These are phyloP conservation scores for Coregonus clupeaformis DNA, from an alignment of 2,113 vertebrate genomes.

Conservation along the genomic window DNA sequence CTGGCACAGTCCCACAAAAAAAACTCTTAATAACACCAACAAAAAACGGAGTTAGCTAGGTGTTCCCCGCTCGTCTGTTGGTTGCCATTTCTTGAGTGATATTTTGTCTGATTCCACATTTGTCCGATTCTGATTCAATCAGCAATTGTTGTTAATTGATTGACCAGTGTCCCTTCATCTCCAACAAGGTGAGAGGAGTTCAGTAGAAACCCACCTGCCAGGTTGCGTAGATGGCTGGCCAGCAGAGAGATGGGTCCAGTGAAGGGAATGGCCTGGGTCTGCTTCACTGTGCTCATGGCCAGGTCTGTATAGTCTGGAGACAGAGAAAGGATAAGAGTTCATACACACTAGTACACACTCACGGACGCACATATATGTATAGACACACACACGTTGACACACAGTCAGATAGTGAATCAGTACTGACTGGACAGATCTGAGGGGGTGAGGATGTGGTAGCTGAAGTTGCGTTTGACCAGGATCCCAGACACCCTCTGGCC, in stretches of 20 bases:
- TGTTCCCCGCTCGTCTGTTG: too few relatives aligned
- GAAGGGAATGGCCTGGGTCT: conserved; percentile 92
- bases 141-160: too few relatives aligned
- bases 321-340: neutral
- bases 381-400: neutral
- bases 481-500: conserved; percentile 94
- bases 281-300: conserved; percentile 92
- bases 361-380: neutral
- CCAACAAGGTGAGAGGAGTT: neutral
- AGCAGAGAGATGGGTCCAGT: conserved; percentile 88
- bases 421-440: conserved; percentile 93
- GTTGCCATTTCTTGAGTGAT: too few relatives aligned
- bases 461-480: conserved; percentile 96
- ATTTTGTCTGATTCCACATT: too few relatives aligned
- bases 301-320: conserved; percentile 91
- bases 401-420: neutral
- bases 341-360: neutral
- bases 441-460: conserved; percentile 94
- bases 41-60: too few relatives aligned
- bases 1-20: too few relatives aligned
- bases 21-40: too few relatives aligned
- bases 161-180: too few relatives aligned
- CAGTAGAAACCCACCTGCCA: conserved; percentile 77
- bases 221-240: conserved; percentile 83
- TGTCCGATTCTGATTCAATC: too few relatives aligned